Evolutionary conservation across 2,113 vertebrate species (phyloP), one percentile per base, ranked within the genome.

Genomic region (Sylvilagus bachmani): DNA sequence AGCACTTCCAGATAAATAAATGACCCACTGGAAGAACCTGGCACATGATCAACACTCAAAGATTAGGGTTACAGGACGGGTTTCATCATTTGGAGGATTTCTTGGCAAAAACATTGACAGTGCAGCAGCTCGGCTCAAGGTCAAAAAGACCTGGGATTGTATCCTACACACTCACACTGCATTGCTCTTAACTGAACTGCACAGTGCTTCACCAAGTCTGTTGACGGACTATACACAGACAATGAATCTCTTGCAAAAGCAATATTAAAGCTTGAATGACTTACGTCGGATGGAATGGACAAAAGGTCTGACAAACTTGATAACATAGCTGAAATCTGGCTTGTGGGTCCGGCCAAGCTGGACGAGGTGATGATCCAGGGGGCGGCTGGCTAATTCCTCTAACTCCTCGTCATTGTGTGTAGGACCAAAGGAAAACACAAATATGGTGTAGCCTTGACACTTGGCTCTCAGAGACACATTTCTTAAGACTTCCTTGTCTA

Each of bases 271-370:
- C 0, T 93, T 85, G 38, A 58, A 66, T 79, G 81, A 95, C 99
- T 99, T 98, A 99, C 99, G 96, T 70, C 95, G 97, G 66, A 99
- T 93, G 82, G 97, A 96, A 51, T 97, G 95, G 74, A 99, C 96
- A 98, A 99, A 99, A 64, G 98, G 97, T 3, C 98, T 98, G 94
- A 98, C 80, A 97, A 99, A 99, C 95, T 98, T 98, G 36, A 97
- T 95, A 17, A 98, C 69, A 38, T 99, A 99, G 55, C 96, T 92
- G 88, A 98, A 95, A 92, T 99, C 98, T 27, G 97, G 97, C 0
- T 97, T 95, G 87, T 97, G 98, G 87, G 98, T 97, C 10, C 96
- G 80, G 33, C 94, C 92, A 51, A 99, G 84, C 74, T 98, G 98
- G 69, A 99, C 95, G 86, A 98, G 97, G 97, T 99, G 99, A 94